Percentiles rank a stretch among this genome's conserved stretches.
Evolutionary conservation across 2,888 invertebrate species (phyloP).

Genomic region (Melanchra persicariae): DNA sequence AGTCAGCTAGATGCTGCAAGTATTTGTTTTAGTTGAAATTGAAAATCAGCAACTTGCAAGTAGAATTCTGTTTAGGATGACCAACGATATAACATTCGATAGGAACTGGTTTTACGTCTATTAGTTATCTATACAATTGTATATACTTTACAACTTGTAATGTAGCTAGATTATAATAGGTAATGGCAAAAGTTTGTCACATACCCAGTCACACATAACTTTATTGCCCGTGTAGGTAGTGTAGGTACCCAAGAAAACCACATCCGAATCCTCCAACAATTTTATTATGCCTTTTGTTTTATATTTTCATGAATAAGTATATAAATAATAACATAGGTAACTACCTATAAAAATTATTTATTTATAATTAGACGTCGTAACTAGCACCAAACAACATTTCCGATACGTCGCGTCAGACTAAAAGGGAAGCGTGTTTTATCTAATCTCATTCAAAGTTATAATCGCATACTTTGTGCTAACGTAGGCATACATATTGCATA

Average conservation of each 20-base stretch:
- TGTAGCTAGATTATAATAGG: too few relatives aligned
- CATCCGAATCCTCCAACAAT: background rate
- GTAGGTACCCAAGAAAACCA: background rate
- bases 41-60: background rate
- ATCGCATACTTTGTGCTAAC: background rate
- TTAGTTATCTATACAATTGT: background rate
- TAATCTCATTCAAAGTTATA: constrained; percentile 1
- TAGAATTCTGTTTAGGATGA: background rate
- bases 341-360: too few relatives aligned
- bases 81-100: background rate
- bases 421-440: constrained; percentile 16
- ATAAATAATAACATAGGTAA: too few relatives aligned
- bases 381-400: constrained; percentile 2
- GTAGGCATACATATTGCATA: background rate
- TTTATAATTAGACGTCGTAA: too few relatives aligned
- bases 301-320: background rate
- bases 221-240: background rate
- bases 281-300: background rate
- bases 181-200: background rate
- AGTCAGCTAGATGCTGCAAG: background rate
- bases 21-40: background rate
- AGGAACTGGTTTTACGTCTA: background rate
- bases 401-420: background rate
- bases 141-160: background rate
- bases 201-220: background rate